phyloP scores from a whole-genome alignment of 2,113 vertebrate species.

The Dromas ardeola region DNA sequence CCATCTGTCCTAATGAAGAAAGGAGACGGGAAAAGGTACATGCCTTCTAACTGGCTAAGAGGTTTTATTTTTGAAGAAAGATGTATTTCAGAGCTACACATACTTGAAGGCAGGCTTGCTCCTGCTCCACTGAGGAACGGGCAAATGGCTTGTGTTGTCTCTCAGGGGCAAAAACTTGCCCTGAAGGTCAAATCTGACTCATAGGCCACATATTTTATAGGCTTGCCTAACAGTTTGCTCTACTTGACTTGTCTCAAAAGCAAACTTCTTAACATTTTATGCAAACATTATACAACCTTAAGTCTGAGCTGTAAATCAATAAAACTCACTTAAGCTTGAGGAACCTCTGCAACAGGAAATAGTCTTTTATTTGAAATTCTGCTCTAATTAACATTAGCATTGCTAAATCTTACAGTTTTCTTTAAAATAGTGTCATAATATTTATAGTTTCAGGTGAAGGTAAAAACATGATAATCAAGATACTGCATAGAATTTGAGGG shows the following conservation, averaged over 20 bases:
- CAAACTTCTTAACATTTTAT: slow-evolving; percentile 30
- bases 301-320: background rate
- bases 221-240: background rate
- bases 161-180: background rate
- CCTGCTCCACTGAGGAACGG: fast-evolving
- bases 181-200: slow-evolving; percentile 20
- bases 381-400: background rate
- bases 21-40: background rate
- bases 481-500: background rate
- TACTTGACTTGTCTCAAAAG: slow-evolving; percentile 4
- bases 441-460: background rate
- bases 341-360: background rate
- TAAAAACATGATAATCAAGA: background rate
- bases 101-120: background rate
- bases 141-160: background rate
- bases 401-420: background rate
- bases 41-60: background rate
- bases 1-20: background rate
- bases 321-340: background rate
- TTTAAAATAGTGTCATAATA: background rate
- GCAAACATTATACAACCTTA: slow-evolving; percentile 18
- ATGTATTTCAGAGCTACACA: background rate
- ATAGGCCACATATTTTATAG: background rate
- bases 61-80: background rate
- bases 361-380: background rate